phyloP scores from a whole-genome alignment of 2,797 vertebrate species.

The Galaxias olidus region DNA sequence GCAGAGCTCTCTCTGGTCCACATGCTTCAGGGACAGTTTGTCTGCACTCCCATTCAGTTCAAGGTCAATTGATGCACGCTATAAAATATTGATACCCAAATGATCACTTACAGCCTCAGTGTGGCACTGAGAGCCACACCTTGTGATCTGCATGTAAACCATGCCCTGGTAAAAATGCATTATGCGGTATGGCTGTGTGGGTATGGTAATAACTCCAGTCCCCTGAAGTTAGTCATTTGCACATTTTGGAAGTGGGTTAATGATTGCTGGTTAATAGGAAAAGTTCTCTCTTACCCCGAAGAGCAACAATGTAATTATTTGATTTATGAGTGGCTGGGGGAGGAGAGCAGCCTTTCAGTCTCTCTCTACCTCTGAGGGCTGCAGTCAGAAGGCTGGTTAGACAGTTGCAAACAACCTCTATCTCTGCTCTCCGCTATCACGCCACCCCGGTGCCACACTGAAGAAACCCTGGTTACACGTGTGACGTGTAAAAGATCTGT shows the following conservation, averaged over 20 bases:
- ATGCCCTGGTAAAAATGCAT: constrained; percentile 23
- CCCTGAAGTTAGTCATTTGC: constrained; percentile 53
- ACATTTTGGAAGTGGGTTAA: constrained; percentile 63
- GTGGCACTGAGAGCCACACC: constrained; percentile 2
- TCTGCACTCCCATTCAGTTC: constrained; percentile 61
- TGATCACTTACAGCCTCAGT: constrained; percentile 45
- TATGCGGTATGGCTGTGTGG: constrained; percentile 18
- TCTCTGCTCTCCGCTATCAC: constrained; percentile 25
- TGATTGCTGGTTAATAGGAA: constrained; percentile 52
- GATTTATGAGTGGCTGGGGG: constrained; percentile 61
- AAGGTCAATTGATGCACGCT: constrained; percentile 72
- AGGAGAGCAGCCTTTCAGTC: constrained; percentile 28
- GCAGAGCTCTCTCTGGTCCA: constrained; percentile 43
- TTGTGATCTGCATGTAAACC: constrained; percentile 28
- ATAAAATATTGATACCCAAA: constrained; percentile 69
- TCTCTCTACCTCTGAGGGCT: constrained; percentile 30
- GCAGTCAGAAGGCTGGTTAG: constrained; percentile 24
- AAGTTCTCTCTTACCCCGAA: constrained; percentile 53
- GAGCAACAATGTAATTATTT: constrained; percentile 60
- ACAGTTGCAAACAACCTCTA: constrained; percentile 20
- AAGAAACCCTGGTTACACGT: constrained; percentile 28
- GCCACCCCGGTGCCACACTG: constrained; percentile 31
- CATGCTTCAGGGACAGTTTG: constrained; percentile 53
- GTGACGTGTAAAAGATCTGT: constrained; percentile 28
- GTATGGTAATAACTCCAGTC: constrained; percentile 27